Conservation (phyloP, 2,888 invertebrate species). For the Drosophila greeni region DNA sequence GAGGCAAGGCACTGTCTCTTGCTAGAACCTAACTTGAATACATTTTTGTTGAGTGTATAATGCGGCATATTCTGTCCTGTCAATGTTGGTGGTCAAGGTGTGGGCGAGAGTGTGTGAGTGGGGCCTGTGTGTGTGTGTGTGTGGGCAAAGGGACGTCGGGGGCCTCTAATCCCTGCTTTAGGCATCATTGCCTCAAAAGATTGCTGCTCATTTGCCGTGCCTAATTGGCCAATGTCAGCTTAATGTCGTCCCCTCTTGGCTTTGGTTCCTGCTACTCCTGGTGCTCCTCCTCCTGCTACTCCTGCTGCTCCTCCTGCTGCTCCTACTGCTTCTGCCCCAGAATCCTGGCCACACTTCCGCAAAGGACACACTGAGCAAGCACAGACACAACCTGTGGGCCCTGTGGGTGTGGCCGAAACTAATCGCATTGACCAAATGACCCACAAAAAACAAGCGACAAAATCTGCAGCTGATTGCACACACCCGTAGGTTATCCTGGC, state of each 20-base stretch:
- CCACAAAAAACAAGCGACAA: slow-evolving; percentile 65
- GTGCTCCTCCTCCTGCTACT: not conserved
- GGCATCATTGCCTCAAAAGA: slow-evolving; percentile 70
- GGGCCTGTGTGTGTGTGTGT: no score
- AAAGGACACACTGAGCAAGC: slow-evolving; percentile 2
- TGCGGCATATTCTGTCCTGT: not conserved
- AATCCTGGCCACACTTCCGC: slow-evolving; percentile 30
- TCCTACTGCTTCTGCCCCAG: slow-evolving; percentile 4
- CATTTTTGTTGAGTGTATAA: not conserved
- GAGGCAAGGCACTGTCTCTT: not conserved
- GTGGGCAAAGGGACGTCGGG: slow-evolving; percentile 22
- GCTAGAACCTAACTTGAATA: not conserved
- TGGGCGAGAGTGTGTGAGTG: slow-evolving; percentile 11
- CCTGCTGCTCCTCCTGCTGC: not conserved
- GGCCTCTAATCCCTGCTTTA: slow-evolving; percentile 48
- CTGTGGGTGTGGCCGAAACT: slow-evolving; percentile 49
- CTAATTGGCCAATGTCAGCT: slow-evolving; percentile 71
- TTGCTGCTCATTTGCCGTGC: slow-evolving; percentile 70
- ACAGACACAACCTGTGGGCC: slow-evolving; percentile 24
- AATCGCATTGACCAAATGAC: slow-evolving; percentile 64
- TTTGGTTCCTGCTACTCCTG: not conserved
- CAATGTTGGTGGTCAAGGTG: slow-evolving; percentile 26
- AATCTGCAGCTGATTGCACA: slow-evolving; percentile 61
- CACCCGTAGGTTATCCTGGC: slow-evolving; percentile 30
- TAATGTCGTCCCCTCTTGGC: slow-evolving; percentile 58